Conservation (phyloP, 2,113 vertebrate species). For the Neotoma lepida region DNA sequence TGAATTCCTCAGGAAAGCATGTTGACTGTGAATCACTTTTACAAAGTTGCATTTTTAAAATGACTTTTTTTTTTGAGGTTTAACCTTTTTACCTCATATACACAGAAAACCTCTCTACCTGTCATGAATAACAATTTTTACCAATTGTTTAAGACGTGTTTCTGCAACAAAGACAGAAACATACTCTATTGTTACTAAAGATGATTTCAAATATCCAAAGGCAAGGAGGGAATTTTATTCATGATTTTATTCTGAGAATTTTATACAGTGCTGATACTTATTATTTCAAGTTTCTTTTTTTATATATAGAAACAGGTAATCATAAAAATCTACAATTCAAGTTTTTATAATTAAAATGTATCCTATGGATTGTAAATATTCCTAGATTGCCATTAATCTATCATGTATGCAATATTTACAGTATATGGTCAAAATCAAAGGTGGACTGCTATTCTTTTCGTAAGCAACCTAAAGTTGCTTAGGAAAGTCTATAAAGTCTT, state of each 20-base stretch:
- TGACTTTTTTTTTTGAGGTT: background rate
- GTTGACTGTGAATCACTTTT: background rate
- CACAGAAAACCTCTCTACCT: background rate
- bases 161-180: slow-evolving; percentile 6
- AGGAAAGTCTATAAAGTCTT: slow-evolving; percentile 10
- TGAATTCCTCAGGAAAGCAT: background rate
- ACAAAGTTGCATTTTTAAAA: background rate
- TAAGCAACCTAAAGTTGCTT: background rate
- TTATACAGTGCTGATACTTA: background rate
- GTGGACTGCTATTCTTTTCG: background rate
- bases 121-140: slow-evolving; percentile 3
- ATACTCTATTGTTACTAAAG: background rate
- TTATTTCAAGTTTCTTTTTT: slow-evolving; percentile 32
- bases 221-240: slow-evolving; percentile 4
- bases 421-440: background rate
- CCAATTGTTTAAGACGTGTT: background rate
- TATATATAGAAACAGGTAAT: slow-evolving; percentile 1
- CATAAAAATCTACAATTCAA: slow-evolving; percentile 26
- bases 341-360: slow-evolving; percentile 32
- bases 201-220: slow-evolving; percentile 45
- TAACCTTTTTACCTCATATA: background rate
- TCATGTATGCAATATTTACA: background rate
- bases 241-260: slow-evolving; percentile 32
- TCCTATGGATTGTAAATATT: background rate
- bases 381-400: slow-evolving; percentile 9